Base-by-base conservation (phyloP, 2,888 invertebrate species). In the Heliconius charithonia region DNA sequence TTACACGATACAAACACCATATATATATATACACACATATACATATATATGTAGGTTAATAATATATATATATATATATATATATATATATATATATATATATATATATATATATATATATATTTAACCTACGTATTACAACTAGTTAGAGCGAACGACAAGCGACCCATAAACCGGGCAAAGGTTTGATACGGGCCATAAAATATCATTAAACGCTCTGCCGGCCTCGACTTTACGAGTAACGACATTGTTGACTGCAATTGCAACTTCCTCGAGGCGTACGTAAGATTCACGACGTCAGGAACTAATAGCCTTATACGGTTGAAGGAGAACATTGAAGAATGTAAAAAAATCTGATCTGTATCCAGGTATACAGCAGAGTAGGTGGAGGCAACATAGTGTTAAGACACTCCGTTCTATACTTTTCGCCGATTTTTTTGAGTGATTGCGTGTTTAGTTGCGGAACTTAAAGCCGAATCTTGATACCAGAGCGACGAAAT, bases 171-270 rank as follows among this genome's bases (percentile, higher is more conserved):
- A 92, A 91, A 92, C 86, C 84, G 85, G 85, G 85, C 84, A 83
- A 86, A 84, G 89, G 88, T 87, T 89, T 85, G 89, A 87, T 89
- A 92, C 89, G 88, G 91, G 85, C 88, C 89, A 91, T 93, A 92
- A 93, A 93, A 89, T 83, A 87, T 86, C 88, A 89, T 92, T 92
- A 92, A 91, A 91, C 89, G 89, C 86, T 89, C 90, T 88, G 89
- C 88, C 88, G 87, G 86, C 86, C 87, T 85, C 86, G 87, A 63
- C 85, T 91, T 90, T 88, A 92, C 85, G 86, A 87, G 85, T 84
- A 86, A 88, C 89, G 89, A 93, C 93, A 92, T 88, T 92, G 93
- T 93, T 88, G 81, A 85, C 82, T 84, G 83, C 83, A 84, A 84
- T 83, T 84, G 82, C 83, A 79, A 82, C 79, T 80, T 80, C 73